Evolutionary conservation across 1,140 invertebrate genomes (phyloP).

Genomic region (Drosophila biarmipes): DNA sequence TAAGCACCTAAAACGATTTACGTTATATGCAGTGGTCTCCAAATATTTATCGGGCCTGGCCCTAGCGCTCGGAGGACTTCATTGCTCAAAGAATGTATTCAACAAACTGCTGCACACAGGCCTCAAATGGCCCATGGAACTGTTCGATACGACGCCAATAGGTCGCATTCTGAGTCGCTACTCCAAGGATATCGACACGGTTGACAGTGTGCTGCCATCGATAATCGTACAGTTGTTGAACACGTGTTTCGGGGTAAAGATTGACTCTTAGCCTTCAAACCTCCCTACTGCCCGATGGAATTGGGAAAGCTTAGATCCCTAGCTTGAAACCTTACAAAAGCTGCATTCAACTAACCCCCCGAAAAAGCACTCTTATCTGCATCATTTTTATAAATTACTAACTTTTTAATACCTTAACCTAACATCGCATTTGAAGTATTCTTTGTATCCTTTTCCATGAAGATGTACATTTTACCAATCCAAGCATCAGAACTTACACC

Average conservation of each 20-base stretch:
- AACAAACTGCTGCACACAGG: slow-evolving; percentile 87
- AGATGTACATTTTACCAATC: neutral
- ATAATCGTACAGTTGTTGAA: slow-evolving; percentile 63
- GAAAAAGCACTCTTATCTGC: neutral
- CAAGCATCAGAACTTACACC: neutral
- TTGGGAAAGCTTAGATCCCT: slow-evolving; percentile 4
- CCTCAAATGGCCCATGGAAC: slow-evolving; percentile 89
- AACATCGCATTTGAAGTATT: neutral
- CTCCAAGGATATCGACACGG: slow-evolving; percentile 90
- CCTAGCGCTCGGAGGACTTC: slow-evolving; percentile 84
- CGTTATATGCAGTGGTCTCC: slow-evolving; percentile 77
- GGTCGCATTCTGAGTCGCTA: slow-evolving; percentile 92
- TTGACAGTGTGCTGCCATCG: slow-evolving; percentile 86
- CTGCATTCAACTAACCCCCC: slow-evolving; percentile 16
- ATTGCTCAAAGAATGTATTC: slow-evolving; percentile 86
- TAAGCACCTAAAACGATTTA: slow-evolving; percentile 30
- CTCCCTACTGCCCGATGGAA: slow-evolving; percentile 1
- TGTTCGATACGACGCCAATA: slow-evolving; percentile 92
- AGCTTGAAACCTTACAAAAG: neutral
- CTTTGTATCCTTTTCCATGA: neutral
- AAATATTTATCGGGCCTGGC: slow-evolving; percentile 80
- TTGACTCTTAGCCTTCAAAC: slow-evolving; percentile 14
- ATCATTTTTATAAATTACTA: neutral
- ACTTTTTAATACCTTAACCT: neutral
- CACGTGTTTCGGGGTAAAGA: slow-evolving; percentile 77